These are phyloP conservation scores for Oophaga pumilio DNA, from an alignment of 2,113 vertebrate genomes.

Conservation along the genomic window DNA sequence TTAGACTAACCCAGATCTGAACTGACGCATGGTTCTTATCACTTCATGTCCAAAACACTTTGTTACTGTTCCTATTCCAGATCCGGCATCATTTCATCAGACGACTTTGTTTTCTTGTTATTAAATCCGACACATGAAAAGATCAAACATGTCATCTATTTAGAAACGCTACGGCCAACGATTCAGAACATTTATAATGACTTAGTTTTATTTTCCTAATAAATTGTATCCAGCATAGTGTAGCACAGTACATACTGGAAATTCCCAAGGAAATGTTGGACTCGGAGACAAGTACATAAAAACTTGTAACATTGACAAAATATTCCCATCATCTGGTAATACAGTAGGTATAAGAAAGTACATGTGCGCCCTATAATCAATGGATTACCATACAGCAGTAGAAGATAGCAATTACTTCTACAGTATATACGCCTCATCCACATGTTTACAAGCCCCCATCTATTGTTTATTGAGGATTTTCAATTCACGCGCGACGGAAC, in stretches of 20 bases:
- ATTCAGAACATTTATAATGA: not conserved
- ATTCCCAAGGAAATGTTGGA: not conserved
- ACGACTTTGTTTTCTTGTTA: not conserved
- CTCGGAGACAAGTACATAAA: not conserved
- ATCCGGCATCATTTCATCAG: not conserved
- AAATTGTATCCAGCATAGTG: not conserved
- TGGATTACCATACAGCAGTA: too few species aligned
- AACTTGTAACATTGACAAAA: not conserved
- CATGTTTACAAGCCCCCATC: too few species aligned
- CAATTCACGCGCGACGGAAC: too few species aligned
- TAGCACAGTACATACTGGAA: not conserved
- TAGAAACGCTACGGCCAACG: not conserved
- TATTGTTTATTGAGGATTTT: too few species aligned
- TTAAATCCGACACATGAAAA: not conserved
- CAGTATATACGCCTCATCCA: too few species aligned
- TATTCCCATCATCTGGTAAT: too few species aligned
- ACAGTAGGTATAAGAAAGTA: too few species aligned
- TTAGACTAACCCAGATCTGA: constrained; percentile 39
- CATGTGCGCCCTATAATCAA: too few species aligned
- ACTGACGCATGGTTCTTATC: constrained; percentile 15
- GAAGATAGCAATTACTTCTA: too few species aligned
- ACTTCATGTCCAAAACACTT: constrained; percentile 25
- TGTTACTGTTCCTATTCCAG: not conserved
- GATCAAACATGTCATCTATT: not conserved
- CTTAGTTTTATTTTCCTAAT: not conserved